Evolutionary conservation across 2,888 invertebrate species (phyloP).

Genomic region (Mesorhabditis spiculigera): DNA sequence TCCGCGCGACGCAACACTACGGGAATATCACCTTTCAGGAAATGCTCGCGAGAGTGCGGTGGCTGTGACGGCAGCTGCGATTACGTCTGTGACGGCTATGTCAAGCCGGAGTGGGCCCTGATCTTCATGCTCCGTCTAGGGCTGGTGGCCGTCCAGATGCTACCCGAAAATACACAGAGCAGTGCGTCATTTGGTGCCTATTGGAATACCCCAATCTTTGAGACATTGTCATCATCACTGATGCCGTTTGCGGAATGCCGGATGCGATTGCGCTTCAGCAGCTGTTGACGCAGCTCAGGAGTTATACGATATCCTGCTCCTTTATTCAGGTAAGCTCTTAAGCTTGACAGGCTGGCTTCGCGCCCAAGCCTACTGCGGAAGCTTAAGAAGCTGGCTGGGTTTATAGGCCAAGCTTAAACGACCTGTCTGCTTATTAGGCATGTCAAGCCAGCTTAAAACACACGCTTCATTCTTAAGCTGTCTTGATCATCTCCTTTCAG

Average conservation of each 20-base stretch:
- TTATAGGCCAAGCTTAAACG: not conserved
- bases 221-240: constrained; percentile 66
- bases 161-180: constrained; percentile 74
- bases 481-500: constrained; percentile 11
- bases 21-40: not conserved
- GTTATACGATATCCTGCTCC: constrained; percentile 73
- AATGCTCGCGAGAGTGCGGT: not conserved
- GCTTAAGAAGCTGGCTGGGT: too few relatives aligned
- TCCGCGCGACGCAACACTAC: too few relatives aligned
- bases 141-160: constrained; percentile 72
- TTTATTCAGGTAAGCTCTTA: constrained; percentile 71
- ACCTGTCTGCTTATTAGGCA: not conserved
- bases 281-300: constrained; percentile 72
- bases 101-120: constrained; percentile 61
- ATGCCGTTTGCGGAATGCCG: constrained; percentile 71
- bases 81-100: constrained; percentile 25
- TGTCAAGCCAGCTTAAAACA: not conserved
- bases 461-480: not conserved
- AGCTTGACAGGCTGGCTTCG: not conserved
- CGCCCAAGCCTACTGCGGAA: too few relatives aligned
- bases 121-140: constrained; percentile 76
- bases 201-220: constrained; percentile 10
- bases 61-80: constrained; percentile 10
- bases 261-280: constrained; percentile 74
- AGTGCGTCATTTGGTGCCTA: constrained; percentile 64